Evolutionary conservation across 2,113 vertebrate species (phyloP).

Genomic region (Amphilophus citrinellus): DNA sequence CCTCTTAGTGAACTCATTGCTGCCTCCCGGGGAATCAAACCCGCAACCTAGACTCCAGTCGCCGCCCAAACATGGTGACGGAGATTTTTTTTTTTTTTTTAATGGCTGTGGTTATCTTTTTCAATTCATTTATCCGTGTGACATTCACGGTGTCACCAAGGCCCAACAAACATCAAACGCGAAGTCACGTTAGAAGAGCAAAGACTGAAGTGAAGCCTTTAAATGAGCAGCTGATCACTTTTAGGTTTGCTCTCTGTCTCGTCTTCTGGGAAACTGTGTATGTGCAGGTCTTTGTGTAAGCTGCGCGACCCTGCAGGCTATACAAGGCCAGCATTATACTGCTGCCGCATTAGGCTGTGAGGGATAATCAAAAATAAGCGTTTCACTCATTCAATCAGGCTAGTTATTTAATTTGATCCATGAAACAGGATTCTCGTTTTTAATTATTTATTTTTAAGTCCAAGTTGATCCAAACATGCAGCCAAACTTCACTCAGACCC

Average conservation of each 20-base stretch:
- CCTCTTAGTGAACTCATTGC: background rate
- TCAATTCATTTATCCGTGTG: background rate
- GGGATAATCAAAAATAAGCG: background rate
- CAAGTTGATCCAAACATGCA: background rate
- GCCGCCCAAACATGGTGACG: background rate
- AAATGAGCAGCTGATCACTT: background rate
- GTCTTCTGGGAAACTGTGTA: too few species aligned
- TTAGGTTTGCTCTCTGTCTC: background rate
- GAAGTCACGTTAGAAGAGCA: background rate
- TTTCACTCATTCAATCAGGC: too few species aligned
- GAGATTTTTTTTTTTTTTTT: background rate
- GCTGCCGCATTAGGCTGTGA: too few species aligned
- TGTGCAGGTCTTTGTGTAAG: background rate
- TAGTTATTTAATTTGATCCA: background rate
- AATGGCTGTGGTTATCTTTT: background rate
- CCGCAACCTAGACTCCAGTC: background rate
- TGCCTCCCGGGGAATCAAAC: slow-evolving; percentile 9
- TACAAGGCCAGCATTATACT: background rate
- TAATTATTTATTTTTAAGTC: too few species aligned
- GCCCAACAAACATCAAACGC: background rate
- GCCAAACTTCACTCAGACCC: background rate
- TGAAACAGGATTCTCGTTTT: background rate
- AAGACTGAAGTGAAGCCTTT: accelerated
- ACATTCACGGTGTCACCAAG: background rate
- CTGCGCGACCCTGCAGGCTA: background rate